Evolutionary conservation across 2,113 vertebrate genomes (phyloP).

Genomic region (Hippolais icterina): DNA sequence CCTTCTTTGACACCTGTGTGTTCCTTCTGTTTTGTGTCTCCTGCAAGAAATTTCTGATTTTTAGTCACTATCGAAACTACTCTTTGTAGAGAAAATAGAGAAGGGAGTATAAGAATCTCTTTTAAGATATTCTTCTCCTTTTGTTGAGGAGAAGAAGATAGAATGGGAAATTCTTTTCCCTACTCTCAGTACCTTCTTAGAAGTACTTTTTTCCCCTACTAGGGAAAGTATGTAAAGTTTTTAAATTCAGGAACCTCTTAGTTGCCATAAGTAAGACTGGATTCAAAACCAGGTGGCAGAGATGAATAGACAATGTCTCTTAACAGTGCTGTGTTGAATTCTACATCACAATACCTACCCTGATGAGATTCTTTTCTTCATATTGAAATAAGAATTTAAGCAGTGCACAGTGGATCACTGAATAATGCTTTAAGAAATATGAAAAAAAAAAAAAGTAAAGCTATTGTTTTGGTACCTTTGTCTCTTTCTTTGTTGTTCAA

Average conservation of each 20-base stretch:
- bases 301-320: constrained; percentile 29
- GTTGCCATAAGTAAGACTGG: constrained; percentile 2
- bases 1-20: neutral
- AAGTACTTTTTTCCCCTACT: neutral
- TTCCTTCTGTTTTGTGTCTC: neutral
- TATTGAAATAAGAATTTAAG: constrained; percentile 35
- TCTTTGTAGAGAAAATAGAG: neutral
- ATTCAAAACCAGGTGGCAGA: constrained; percentile 51
- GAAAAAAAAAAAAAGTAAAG: neutral
- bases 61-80: neutral
- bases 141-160: neutral
- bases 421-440: constrained; percentile 44
- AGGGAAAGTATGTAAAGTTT: neutral
- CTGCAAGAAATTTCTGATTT: neutral
- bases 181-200: neutral
- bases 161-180: neutral
- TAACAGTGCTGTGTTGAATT: constrained; percentile 38
- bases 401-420: neutral
- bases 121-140: neutral
- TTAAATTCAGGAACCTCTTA: constrained; percentile 45
- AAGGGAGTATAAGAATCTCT: neutral
- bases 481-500: constrained; percentile 43
- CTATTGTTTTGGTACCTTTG: constrained; percentile 48
- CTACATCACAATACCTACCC: constrained; percentile 14
- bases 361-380: constrained; percentile 47